Evolutionary conservation across 2,888 invertebrate genomes (phyloP).

Genomic region (Brenthis hecate): DNA sequence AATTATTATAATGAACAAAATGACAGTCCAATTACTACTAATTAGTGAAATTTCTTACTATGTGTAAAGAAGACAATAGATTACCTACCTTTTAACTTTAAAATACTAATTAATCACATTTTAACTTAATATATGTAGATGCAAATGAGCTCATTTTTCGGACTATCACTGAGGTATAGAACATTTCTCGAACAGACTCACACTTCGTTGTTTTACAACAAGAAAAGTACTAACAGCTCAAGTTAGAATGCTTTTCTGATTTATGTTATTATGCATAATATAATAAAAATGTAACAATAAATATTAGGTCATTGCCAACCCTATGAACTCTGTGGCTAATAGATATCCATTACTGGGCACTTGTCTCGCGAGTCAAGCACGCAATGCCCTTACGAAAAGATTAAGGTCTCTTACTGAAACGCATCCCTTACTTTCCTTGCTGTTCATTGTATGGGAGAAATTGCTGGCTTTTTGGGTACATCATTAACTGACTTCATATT

Average conservation of each 20-base stretch:
- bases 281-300: background rate
- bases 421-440: slow-evolving; percentile 35
- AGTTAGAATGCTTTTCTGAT: no score
- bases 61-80: no score
- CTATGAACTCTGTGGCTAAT: slow-evolving; percentile 65
- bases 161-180: no score
- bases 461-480: slow-evolving; percentile 12
- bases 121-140: no score
- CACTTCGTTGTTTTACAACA: no score
- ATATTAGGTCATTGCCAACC: slow-evolving; percentile 45
- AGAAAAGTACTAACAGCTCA: no score
- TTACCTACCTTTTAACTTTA: no score
- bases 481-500: slow-evolving; percentile 5
- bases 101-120: no score
- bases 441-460: slow-evolving; percentile 20
- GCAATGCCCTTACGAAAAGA: slow-evolving; percentile 47
- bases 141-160: no score
- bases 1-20: background rate
- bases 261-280: no score
- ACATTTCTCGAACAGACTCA: no score
- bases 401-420: slow-evolving; percentile 41
- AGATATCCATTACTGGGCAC: slow-evolving; percentile 74
- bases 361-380: slow-evolving; percentile 61
- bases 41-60: no score
- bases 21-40: background rate